Evolutionary conservation across 2,797 vertebrate genomes (phyloP).

Genomic region (Esox lucius): DNA sequence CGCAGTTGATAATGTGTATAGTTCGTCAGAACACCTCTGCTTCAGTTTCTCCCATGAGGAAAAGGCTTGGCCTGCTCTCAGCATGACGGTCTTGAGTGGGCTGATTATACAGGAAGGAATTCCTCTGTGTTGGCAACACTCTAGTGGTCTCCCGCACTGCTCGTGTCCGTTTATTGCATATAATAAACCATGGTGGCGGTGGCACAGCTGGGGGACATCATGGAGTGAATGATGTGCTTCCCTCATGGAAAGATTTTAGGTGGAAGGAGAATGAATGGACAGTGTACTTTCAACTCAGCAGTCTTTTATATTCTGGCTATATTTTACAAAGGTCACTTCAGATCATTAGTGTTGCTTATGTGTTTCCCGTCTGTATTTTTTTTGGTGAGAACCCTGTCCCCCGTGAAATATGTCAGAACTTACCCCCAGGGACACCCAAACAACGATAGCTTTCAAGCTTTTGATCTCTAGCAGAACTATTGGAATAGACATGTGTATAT

Average conservation of each 20-base stretch:
- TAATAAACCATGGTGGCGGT: constrained; percentile 64
- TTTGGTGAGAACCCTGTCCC: constrained; percentile 20
- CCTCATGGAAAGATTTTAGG: constrained; percentile 60
- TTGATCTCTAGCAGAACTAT: not conserved
- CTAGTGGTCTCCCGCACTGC: constrained; percentile 66
- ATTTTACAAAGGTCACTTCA: constrained; percentile 47
- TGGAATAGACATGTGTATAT: not conserved
- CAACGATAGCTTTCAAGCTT: constrained; percentile 4
- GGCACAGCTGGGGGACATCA: constrained; percentile 45
- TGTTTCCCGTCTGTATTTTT: constrained; percentile 19
- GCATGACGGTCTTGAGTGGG: constrained; percentile 62
- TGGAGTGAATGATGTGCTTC: constrained; percentile 60
- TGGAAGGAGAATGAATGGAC: constrained; percentile 60
- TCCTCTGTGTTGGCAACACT: constrained; percentile 60
- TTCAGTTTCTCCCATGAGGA: constrained; percentile 47
- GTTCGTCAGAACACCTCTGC: constrained; percentile 29
- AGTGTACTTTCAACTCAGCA: constrained; percentile 50
- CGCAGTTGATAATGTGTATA: not conserved
- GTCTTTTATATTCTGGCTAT: constrained; percentile 6
- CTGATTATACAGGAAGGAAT: constrained; percentile 73
- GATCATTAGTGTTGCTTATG: constrained; percentile 39
- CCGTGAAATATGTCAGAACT: constrained; percentile 18
- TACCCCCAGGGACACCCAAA: not conserved
- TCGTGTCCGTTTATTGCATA: constrained; percentile 69
- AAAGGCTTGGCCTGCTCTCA: constrained; percentile 46